phyloP scores from a whole-genome alignment of 2,113 vertebrate species.

The Seriola dumerili region DNA sequence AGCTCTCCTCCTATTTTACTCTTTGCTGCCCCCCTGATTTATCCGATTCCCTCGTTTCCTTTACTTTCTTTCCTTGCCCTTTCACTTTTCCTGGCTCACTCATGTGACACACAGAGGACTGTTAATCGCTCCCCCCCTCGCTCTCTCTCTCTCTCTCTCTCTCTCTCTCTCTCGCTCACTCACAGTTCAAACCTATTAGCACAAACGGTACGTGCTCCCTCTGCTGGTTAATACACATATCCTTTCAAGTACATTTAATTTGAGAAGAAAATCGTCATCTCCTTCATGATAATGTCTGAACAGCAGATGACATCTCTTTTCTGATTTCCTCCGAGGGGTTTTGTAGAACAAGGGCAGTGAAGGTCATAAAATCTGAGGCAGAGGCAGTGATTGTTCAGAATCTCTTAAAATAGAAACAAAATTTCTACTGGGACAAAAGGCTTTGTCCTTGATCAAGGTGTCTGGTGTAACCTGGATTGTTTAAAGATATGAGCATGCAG shows the following conservation, averaged over 20 bases:
- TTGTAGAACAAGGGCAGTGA: constrained; percentile 18
- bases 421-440: constrained; percentile 4
- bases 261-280: not conserved
- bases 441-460: constrained; percentile 46
- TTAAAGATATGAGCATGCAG: constrained; percentile 14
- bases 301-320: not conserved
- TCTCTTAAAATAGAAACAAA: constrained; percentile 27
- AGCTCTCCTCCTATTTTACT: constrained; percentile 11
- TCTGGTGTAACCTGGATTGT: constrained; percentile 22
- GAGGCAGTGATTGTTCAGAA: constrained; percentile 16
- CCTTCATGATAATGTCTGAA: not conserved
- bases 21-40: constrained; percentile 33
- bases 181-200: constrained; percentile 10
- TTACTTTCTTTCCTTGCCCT: constrained; percentile 40
- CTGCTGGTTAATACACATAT: constrained; percentile 67
- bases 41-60: constrained; percentile 25
- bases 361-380: constrained; percentile 6
- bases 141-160: constrained; percentile 2
- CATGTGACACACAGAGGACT: constrained; percentile 50
- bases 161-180: not conserved
- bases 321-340: not conserved
- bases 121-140: constrained; percentile 2
- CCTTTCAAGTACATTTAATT: constrained; percentile 32
- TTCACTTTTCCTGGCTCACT: constrained; percentile 39
- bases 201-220: constrained; percentile 67